Conservation (phyloP, 2,888 invertebrate genomes). For the Vanessa cardui region DNA sequence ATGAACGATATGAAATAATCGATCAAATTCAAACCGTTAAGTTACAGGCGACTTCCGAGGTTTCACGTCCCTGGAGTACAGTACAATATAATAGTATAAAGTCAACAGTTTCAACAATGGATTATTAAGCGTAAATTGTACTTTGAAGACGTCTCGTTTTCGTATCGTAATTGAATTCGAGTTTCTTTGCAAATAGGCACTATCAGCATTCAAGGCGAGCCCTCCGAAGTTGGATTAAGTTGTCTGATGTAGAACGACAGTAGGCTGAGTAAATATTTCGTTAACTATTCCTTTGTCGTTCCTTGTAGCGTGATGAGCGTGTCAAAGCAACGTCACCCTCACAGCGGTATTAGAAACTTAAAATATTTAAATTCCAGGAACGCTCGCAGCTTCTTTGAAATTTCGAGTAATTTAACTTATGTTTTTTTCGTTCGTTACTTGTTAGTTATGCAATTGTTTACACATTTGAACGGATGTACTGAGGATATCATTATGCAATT, state of each 20-base stretch:
- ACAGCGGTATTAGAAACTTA: constrained; percentile 5
- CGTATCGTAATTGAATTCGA: constrained; percentile 33
- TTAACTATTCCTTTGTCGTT: constrained; percentile 72
- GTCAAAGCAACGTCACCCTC: constrained; percentile 16
- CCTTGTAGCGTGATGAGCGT: constrained; percentile 37
- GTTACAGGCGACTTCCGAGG: neutral
- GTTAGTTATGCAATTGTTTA: no score
- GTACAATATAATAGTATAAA: constrained; percentile 1
- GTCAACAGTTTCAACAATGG: neutral
- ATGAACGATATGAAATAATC: neutral
- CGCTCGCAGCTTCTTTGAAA: neutral
- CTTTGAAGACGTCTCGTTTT: constrained; percentile 16
- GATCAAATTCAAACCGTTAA: neutral
- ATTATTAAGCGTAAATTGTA: constrained; percentile 8
- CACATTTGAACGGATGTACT: no score
- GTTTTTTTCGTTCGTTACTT: no score
- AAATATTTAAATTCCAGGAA: constrained; percentile 11
- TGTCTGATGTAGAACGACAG: constrained; percentile 38
- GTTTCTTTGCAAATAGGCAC: constrained; percentile 26
- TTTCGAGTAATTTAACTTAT: neutral
- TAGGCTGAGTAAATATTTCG: constrained; percentile 55
- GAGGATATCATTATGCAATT: no score
- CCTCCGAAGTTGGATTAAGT: constrained; percentile 42
- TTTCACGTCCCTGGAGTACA: neutral
- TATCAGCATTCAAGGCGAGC: constrained; percentile 27